Evolutionary conservation across 2,113 vertebrate species (phyloP).

Genomic region (Ceuthmochares aereus): DNA sequence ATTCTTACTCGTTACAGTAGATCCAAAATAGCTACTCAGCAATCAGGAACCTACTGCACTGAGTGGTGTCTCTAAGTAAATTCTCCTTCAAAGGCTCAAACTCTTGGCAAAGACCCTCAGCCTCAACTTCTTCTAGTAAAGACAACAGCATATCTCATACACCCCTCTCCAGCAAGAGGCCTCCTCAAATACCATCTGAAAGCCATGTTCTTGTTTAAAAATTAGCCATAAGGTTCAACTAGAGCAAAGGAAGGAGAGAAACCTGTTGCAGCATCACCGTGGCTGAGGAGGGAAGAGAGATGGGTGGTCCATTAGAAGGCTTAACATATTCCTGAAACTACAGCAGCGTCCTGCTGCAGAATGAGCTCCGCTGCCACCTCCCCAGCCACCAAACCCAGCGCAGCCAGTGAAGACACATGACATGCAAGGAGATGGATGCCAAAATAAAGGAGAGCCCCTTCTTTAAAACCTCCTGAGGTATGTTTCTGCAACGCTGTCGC

Average conservation of each 20-base stretch:
- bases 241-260: background rate
- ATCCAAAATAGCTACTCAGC: background rate
- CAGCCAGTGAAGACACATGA: background rate
- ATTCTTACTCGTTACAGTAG: rapidly evolving
- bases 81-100: background rate
- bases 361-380: background rate
- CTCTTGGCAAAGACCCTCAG: background rate
- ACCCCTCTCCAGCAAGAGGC: background rate
- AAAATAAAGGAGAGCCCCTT: rapidly evolving
- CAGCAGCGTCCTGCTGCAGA: background rate
- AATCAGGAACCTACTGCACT: background rate
- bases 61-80: background rate
- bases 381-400: background rate
- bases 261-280: rapidly evolving
- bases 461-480: rapidly evolving
- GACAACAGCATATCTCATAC: background rate
- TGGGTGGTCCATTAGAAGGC: rapidly evolving
- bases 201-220: background rate
- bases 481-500: rapidly evolving
- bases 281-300: background rate
- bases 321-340: background rate
- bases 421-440: rapidly evolving
- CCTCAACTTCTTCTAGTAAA: background rate
- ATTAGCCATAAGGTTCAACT: rapidly evolving
- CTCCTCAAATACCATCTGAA: background rate